Base-by-base conservation (phyloP, 2,888 invertebrate species). In the Tiliacea aurago region DNA sequence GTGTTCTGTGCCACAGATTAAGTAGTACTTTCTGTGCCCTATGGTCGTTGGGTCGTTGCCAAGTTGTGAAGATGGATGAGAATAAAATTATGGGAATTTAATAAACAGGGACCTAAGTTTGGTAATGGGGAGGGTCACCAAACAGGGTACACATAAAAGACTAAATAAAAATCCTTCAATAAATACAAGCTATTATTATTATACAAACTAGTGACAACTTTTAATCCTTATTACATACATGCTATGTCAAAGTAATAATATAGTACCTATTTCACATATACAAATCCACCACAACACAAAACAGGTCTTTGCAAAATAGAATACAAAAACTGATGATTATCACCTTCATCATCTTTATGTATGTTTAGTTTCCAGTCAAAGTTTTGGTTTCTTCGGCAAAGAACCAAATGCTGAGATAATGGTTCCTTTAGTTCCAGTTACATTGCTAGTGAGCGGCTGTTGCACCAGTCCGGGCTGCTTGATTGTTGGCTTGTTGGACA, bases 341-440 rank as follows among this genome's bases (percentile, higher is more conserved):
- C 28, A 66, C 62, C 2, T 61, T 61, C 33, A 18, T 53, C 33
- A 13, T 47, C 49, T 33, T 47, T 41, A 63, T 51, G 55, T 45
- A 66, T 66, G 59, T 73, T 73, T 59, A 20, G 67, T 56, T 71
- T 81, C 71, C 10, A 86, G 85, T 96, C 92, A 97, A 76, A 95
- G 87, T 91, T 97, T 97, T 70, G 97, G 97, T 95, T 98, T 99
- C 91, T 99, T 99, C 13, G 98, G 98, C 84, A 99, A 96, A 23
- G 98, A 98, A 45, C 99, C 99, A 95, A 99, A 99, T 41, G 99
- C 99, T 37, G 99, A 98, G 88, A 99, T 99, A 58, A 99, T 98
- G 0, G 99, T 99, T 23, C 98, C 98, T 92, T 99, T 99, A 5
- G 99, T 99, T 55, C 99, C 99, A 0, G 99, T 98, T 0, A 98